These are phyloP conservation scores for Sitta carolinensis DNA, from an alignment of 2,797 vertebrate genomes.

Conservation along the genomic window DNA sequence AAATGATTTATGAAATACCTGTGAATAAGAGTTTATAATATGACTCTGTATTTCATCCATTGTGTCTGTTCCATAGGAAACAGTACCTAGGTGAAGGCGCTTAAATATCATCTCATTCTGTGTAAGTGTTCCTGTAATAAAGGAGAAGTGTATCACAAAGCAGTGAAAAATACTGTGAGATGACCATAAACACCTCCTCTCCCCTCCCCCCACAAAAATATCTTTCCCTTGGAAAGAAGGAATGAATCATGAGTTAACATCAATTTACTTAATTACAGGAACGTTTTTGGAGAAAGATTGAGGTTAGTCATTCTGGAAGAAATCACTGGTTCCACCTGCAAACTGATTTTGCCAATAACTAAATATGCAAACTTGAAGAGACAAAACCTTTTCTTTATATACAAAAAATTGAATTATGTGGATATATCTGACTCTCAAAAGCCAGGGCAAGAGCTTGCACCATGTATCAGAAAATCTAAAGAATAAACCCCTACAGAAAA, in stretches of 20 bases:
- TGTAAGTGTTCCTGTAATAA: conserved; percentile 89
- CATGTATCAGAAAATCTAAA: not conserved
- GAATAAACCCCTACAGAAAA: fast-evolving
- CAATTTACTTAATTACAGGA: not conserved
- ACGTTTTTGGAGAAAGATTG: not conserved
- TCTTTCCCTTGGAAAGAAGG: not conserved
- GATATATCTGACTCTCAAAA: not conserved
- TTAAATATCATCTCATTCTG: conserved; percentile 99
- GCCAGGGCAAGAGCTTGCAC: not conserved
- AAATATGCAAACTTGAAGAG: not conserved
- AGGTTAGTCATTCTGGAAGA: not conserved
- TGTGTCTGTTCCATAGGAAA: conserved; percentile 93
- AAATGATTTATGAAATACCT: conserved; percentile 75
- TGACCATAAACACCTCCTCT: not conserved
- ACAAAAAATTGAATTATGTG: not conserved
- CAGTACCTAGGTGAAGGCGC: conserved; percentile 83
- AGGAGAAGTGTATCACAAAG: not conserved
- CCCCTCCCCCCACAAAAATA: fast-evolving
- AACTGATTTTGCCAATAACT: not conserved
- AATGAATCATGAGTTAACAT: not conserved
- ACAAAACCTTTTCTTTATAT: not conserved
- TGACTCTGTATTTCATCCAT: conserved; percentile 98
- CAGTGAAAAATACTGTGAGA: not conserved
- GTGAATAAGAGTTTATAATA: conserved; percentile 84
- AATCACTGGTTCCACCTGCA: not conserved